These are phyloP conservation scores for Sylvilagus bachmani DNA, from an alignment of 2,113 vertebrate species.

Conservation along the genomic window DNA sequence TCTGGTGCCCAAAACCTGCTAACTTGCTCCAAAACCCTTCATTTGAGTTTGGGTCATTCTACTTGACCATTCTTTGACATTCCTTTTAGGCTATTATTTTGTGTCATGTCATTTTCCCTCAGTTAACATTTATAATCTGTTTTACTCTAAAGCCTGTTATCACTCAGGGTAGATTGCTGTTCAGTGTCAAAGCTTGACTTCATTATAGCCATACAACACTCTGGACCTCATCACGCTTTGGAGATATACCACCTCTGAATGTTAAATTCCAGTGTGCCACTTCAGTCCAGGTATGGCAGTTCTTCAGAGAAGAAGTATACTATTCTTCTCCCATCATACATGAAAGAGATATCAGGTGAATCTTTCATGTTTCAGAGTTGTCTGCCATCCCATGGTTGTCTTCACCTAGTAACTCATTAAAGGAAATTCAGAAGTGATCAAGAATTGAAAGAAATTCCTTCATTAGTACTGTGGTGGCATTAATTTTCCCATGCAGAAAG, in stretches of 20 bases:
- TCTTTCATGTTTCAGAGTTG: not conserved
- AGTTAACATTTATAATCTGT: not conserved
- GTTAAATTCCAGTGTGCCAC: not conserved
- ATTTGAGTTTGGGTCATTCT: not conserved
- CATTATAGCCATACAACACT: not conserved
- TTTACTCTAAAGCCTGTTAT: not conserved
- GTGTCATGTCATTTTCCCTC: not conserved
- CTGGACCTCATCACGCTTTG: not conserved
- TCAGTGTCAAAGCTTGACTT: not conserved
- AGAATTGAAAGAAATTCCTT: not conserved
- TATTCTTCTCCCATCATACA: not conserved
- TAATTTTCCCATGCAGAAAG: constrained; percentile 14
- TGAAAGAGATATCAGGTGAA: not conserved
- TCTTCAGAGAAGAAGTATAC: not conserved
- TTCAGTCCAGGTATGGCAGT: not conserved
- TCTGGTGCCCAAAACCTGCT: not conserved
- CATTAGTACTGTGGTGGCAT: not conserved
- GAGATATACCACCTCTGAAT: not conserved
- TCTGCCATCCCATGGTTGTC: not conserved
- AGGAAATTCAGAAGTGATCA: not conserved
- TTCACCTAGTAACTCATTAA: not conserved
- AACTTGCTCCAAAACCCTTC: not conserved
- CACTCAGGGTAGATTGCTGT: not conserved
- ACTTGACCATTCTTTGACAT: not conserved
- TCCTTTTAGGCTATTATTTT: not conserved